phyloP scores from a whole-genome alignment of 2,113 vertebrate species.

The Alouatta palliata region DNA sequence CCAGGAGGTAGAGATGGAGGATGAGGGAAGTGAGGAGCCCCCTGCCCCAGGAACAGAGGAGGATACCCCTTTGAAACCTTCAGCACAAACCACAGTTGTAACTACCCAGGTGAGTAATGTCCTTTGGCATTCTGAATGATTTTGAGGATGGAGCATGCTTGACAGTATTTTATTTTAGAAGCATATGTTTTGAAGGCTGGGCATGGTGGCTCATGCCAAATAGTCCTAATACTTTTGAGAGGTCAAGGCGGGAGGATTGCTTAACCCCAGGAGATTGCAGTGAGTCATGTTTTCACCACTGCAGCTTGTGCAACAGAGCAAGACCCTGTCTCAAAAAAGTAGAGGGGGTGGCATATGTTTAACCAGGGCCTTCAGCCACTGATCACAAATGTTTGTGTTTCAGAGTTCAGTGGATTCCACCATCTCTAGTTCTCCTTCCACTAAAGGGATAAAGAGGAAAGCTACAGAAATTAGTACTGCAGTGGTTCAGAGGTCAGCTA shows the following conservation, averaged over 20 bases:
- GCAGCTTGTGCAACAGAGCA: too few species aligned
- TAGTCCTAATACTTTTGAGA: too few species aligned
- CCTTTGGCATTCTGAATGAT: accelerated
- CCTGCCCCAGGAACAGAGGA: conserved; percentile 97
- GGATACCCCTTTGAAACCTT: conserved; percentile 86
- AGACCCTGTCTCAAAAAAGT: too few species aligned
- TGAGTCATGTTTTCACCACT: too few species aligned
- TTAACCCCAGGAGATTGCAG: too few species aligned
- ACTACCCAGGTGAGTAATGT: conserved; percentile 79
- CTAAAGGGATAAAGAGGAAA: conserved; percentile 92
- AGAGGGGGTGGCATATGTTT: neutral
- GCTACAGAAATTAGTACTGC: conserved; percentile 82
- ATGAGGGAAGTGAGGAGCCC: conserved; percentile 93
- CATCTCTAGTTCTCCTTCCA: conserved; percentile 66
- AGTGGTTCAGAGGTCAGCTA: conserved; percentile 88
- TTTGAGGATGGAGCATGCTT: too few species aligned
- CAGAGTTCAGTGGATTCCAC: conserved; percentile 80
- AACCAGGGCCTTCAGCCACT: neutral
- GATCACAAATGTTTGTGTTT: conserved; percentile 28
- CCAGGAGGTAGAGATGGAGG: conserved; percentile 98
- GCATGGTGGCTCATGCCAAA: too few species aligned
- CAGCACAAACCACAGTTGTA: conserved; percentile 74
- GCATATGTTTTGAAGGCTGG: too few species aligned
- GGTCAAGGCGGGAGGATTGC: too few species aligned
- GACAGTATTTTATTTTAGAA: neutral